Evolutionary conservation across 2,797 vertebrate genomes (phyloP).

Genomic region (Dipus sagitta): DNA sequence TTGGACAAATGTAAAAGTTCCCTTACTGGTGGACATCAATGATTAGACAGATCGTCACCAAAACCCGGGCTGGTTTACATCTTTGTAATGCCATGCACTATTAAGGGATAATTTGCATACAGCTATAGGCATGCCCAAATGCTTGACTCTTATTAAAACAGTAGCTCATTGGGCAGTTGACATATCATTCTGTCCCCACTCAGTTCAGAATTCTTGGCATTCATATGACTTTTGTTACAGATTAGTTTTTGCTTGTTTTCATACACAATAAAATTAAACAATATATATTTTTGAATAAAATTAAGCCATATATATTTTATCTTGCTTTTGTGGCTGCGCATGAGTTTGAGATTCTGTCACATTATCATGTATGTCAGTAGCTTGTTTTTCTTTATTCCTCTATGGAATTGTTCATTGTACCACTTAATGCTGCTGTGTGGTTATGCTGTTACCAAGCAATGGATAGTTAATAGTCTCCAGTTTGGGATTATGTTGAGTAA

Average conservation of each 20-base stretch:
- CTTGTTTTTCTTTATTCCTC: slow-evolving; percentile 13
- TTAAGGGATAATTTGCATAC: not conserved
- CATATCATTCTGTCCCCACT: not conserved
- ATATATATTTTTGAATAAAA: not conserved
- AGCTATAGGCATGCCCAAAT: not conserved
- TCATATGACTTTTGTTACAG: not conserved
- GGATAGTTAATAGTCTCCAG: not conserved
- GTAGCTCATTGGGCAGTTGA: not conserved
- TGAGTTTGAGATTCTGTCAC: not conserved
- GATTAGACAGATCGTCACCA: not conserved
- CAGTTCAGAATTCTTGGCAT: no score
- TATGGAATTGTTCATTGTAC: not conserved
- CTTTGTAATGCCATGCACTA: not conserved
- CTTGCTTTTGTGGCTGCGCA: not conserved
- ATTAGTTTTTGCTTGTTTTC: not conserved
- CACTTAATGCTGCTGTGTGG: not conserved
- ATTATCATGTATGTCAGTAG: not conserved
- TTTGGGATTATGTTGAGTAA: not conserved
- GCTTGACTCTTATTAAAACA: not conserved
- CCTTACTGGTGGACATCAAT: not conserved
- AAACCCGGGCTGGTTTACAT: not conserved
- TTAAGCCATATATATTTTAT: not conserved
- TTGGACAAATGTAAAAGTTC: not conserved
- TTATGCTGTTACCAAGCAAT: not conserved
- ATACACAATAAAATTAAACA: not conserved